Evolutionary conservation across 2,888 invertebrate species (phyloP).

Genomic region (Eupithecia subfuscata): DNA sequence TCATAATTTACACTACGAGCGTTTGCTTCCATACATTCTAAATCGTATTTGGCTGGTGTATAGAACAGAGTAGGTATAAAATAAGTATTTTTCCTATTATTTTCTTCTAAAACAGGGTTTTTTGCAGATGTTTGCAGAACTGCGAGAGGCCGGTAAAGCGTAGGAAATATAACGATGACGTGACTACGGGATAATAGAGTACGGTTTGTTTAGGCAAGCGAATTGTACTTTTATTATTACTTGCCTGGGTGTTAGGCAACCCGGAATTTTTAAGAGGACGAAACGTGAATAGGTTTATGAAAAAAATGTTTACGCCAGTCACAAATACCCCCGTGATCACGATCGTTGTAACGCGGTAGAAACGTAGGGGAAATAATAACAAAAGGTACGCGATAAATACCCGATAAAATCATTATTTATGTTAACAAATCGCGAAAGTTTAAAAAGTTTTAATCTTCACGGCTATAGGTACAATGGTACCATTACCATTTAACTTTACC

Average conservation of each 20-base stretch:
- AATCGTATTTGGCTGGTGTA: too few species aligned
- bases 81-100: background rate
- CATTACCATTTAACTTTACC: too few species aligned
- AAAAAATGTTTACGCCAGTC: background rate
- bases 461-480: too few species aligned
- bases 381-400: too few species aligned
- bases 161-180: background rate
- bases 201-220: background rate
- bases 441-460: too few species aligned
- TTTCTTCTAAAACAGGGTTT: background rate
- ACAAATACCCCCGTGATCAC: too few species aligned
- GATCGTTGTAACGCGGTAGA: too few species aligned
- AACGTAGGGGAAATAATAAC: too few species aligned
- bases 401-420: too few species aligned
- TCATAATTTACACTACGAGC: too few species aligned
- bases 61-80: background rate
- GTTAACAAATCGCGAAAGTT: too few species aligned
- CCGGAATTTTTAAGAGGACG: background rate
- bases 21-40: too few species aligned
- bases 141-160: background rate
- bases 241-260: background rate
- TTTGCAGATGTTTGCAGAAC: slow-evolving; percentile 1
- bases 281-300: background rate
- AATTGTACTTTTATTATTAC: background rate
- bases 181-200: background rate